Percentiles rank a stretch among this genome's conserved stretches.
Conservation (phyloP, 2,113 vertebrate species). For the Ancistrus triradiatus region DNA sequence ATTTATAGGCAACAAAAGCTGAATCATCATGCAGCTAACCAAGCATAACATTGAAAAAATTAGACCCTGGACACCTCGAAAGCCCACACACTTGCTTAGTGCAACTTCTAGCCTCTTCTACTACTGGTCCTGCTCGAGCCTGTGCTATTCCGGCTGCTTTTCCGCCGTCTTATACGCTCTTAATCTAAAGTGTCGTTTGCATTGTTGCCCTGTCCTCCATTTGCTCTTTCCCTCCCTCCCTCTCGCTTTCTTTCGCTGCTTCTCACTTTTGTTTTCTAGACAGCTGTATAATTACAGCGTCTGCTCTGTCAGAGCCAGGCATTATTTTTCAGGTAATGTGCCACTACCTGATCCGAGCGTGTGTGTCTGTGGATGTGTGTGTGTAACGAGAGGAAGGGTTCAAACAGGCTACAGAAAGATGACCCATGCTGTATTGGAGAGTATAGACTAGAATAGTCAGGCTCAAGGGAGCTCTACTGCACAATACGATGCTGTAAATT, state of each 20-base stretch:
- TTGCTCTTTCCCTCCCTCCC: background rate
- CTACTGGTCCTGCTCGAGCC: background rate
- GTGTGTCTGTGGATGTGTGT: slow-evolving; percentile 8
- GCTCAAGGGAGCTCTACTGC: slow-evolving; percentile 5
- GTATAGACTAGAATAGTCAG: slow-evolving; percentile 8
- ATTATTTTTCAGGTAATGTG: slow-evolving; percentile 44
- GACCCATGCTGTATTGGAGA: slow-evolving; percentile 7
- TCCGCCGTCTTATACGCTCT: slow-evolving; percentile 5
- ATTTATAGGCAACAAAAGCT: background rate
- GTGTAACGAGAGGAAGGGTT: background rate
- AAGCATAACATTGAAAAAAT: background rate
- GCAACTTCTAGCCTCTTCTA: background rate
- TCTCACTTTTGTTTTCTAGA: slow-evolving; percentile 24
- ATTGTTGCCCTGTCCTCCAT: slow-evolving; percentile 2
- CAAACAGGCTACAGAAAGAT: slow-evolving; percentile 8
- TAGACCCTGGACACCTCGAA: background rate
- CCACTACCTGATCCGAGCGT: slow-evolving; percentile 19
- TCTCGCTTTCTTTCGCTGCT: background rate
- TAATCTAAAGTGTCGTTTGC: slow-evolving; percentile 11
- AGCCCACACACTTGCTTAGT: background rate
- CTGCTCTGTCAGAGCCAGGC: slow-evolving; percentile 28
- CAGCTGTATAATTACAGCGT: slow-evolving; percentile 42
- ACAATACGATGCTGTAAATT: slow-evolving; percentile 12
- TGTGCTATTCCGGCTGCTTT: background rate
- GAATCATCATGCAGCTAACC: background rate